Evolutionary conservation across 2,113 vertebrate species (phyloP), one percentile per base, ranked within the genome.

Genomic region (Oenanthe melanoleuca): DNA sequence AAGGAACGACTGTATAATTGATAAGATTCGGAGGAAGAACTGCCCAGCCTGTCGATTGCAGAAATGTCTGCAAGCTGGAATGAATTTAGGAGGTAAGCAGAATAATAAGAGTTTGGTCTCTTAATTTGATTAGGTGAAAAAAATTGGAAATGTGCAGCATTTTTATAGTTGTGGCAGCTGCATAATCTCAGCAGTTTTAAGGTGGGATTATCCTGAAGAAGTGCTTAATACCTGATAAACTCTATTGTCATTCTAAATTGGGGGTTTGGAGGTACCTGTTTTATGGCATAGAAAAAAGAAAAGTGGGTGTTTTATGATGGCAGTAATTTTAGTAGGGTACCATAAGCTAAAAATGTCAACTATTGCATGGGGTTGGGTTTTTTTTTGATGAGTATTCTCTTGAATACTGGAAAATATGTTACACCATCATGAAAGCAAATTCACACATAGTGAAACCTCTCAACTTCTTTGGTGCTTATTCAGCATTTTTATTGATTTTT

Each of bases 11-110:
- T 99, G 99, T 91, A 99, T 99, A 97, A 99, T 99, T 96, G 99
- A 99, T 97, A 99, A 99, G 98, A 99, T 99, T 97, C 98, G 99
- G 67, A 97, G 99, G 96, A 99, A 99, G 98, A 99, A 99, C 97
- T 99, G 99, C 96, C 99, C 99, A n/a, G 99, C 99, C 33, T 99
- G 99, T 95, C 98, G 99, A 67, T 98, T 99, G 97, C 99, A 99
- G 97, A 99, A 99, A 97, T 99, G 99, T 98, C 99, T 99, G 82
- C 99, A 99, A 98, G 99, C 99, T 69, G 99, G 99, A 90, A 99
- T 99, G 99, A 99, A 99, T 97, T 98, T 99, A 65, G 99, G 99
- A 99, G 99, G 99, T 99, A 98, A 98, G 97, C 94, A 93, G 94
- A 93, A 60, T 88, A 93, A 87, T 89, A 93, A 55, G 69, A 80